Base-by-base conservation (phyloP, 1,140 invertebrate genomes). In the Phocides pigmalion region DNA sequence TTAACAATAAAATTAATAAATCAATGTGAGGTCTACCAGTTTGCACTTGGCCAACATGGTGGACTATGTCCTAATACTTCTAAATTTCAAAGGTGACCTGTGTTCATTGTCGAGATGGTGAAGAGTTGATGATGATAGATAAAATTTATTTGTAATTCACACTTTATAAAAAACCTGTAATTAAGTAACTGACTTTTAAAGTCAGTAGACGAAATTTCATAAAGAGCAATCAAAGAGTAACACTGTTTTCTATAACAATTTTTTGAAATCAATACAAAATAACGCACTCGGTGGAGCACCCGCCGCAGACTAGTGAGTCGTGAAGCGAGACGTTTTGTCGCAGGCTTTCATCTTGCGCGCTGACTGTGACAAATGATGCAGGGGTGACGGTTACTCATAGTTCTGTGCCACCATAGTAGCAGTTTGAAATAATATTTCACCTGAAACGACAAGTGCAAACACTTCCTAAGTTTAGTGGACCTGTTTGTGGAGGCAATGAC, bases 341-440 rank as follows among this genome's bases (percentile, higher is more conserved):
- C 73, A 74, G 64, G 72, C 86, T 90, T 89, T 87, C 87, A 89
- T 87, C 83, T 84, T 74, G 76, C 77, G 81, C 84, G 77, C 65
- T 78, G 76, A 80, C 84, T 87, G 82, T 89, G 84, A 87, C 82
- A 85, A 87, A 87, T 82, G 82, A 82, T 80, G 32, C 66, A 58
- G 66, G 77, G 76, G 64, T 62, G 56, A 54, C 35, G 35, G 19
- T 20, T 59, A 64, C 58, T 64, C 64, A 67, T 64, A 41, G 46
- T 63, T 51, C 17, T 19, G 28, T 16, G 42, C 54, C 28, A 41
- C 49, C 47, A 32, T 35, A 32, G 51, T 20, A 58, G 25, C 41
- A 50, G 35, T 59, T 62, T 17, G 47, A 68, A 63, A 63, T 66
- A 50, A 59, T 62, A 63, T 64, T 53, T 53, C 59, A 50, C 16